phyloP scores from a whole-genome alignment of 2,888 invertebrate genomes.

The Oxycera nigricornis region DNA sequence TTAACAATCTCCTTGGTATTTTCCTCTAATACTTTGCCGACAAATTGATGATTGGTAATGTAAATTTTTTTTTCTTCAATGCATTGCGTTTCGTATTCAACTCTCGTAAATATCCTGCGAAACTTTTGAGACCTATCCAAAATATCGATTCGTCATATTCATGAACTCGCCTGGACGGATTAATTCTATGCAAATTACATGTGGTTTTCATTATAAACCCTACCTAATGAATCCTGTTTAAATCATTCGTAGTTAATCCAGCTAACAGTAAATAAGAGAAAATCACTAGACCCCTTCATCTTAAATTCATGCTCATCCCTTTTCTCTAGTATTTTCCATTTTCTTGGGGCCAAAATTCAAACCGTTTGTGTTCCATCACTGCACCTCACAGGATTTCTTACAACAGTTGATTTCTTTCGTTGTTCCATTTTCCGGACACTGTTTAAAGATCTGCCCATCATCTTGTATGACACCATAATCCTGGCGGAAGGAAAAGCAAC shows the following conservation, averaged over 20 bases:
- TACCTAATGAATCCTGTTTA: neutral
- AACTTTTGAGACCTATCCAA: too few species aligned
- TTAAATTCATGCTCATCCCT: neutral
- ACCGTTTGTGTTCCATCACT: too few species aligned
- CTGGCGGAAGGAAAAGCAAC: neutral
- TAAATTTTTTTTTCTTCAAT: too few species aligned
- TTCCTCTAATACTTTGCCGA: too few species aligned
- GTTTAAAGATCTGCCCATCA: slow-evolving; percentile 26
- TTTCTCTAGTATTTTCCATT: neutral
- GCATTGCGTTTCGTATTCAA: too few species aligned
- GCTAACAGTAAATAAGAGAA: neutral
- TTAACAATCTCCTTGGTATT: too few species aligned
- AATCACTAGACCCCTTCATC: neutral
- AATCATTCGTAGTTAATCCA: neutral
- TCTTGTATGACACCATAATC: slow-evolving; percentile 33
- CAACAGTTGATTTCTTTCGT: neutral
- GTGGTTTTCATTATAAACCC: neutral
- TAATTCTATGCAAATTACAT: neutral
- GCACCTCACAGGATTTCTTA: too few species aligned
- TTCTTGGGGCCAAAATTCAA: neutral
- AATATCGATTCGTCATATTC: too few species aligned
- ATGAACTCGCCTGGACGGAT: too few species aligned
- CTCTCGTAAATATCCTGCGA: too few species aligned
- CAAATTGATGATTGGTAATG: too few species aligned
- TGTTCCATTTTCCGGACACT: neutral